Conservation (phyloP, 2,888 invertebrate species). For the Podotricha telesiphe region DNA sequence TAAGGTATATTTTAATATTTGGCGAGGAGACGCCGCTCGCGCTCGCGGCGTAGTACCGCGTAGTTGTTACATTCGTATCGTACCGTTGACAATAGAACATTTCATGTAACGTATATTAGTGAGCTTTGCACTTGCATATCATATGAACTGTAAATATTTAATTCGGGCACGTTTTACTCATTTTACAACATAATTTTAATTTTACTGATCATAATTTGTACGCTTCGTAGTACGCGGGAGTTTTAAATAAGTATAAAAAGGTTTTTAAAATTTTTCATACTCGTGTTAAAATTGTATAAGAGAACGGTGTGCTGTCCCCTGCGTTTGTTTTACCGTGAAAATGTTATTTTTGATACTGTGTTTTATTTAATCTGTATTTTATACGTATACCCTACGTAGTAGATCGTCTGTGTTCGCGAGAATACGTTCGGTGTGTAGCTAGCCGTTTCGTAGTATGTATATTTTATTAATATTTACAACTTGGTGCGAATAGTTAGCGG, state of each 20-base stretch:
- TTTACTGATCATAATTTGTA: conserved; percentile 34
- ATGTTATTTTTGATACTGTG: conserved; percentile 46
- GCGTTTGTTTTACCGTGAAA: conserved; percentile 43
- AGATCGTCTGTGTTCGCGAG: conserved; percentile 42
- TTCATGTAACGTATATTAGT: conserved; percentile 69
- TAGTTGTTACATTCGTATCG: conserved; percentile 58
- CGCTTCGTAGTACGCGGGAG: conserved; percentile 42
- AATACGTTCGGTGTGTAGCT: conserved; percentile 39
- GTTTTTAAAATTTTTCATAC: conserved; percentile 28
- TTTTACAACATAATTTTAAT: conserved; percentile 46
- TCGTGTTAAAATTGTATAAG: conserved; percentile 24
- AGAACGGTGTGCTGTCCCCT: conserved; percentile 33
- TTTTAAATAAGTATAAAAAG: conserved; percentile 40
- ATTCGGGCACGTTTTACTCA: conserved; percentile 60
- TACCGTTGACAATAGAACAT: conserved; percentile 57
- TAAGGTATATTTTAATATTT: conserved; percentile 59
- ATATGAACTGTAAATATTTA: conserved; percentile 76
- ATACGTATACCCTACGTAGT: conserved; percentile 42
- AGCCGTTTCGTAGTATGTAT: conserved; percentile 44
- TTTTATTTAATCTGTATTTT: conserved; percentile 43
- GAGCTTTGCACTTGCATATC: conserved; percentile 85
- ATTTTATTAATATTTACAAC: conserved; percentile 45
- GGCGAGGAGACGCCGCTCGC: conserved; percentile 22
- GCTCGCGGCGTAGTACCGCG: conserved; percentile 53
- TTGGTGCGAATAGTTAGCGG: conserved; percentile 75